Evolutionary conservation across 37 sponge, comb jelly and placozoan species (phyloP).

Genomic region (Halisarca cf. caerulea): DNA sequence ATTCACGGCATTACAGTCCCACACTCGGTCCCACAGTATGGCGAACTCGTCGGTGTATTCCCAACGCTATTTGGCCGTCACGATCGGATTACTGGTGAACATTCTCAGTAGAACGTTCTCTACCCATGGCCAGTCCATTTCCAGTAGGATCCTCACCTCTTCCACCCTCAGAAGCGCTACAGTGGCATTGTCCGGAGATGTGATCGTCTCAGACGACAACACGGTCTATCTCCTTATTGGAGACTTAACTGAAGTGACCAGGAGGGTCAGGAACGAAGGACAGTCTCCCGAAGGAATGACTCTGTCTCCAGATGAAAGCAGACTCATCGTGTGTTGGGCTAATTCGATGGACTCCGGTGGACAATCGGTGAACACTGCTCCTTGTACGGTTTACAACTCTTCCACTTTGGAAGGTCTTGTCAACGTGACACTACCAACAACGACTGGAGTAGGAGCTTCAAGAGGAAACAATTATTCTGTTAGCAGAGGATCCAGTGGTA

Average conservation of each 20-base stretch:
- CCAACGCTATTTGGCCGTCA: no score
- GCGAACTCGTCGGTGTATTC: no score
- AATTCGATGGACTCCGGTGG: not conserved
- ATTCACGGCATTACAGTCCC: no score
- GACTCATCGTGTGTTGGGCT: conserved; percentile 15
- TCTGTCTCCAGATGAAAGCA: not conserved
- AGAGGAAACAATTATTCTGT: not conserved
- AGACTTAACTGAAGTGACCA: not conserved
- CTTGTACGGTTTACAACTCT: conserved; percentile 10
- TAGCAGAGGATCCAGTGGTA: not conserved
- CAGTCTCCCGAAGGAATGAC: conserved; percentile 15
- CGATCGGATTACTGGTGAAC: no score
- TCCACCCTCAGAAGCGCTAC: not conserved
- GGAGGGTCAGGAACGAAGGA: not conserved
- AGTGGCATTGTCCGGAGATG: not conserved
- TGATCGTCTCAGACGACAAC: conserved; percentile 14
- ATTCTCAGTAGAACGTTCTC: no score
- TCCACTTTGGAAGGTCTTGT: not conserved
- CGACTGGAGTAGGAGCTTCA: not conserved
- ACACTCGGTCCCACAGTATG: no score
- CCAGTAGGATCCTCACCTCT: not conserved
- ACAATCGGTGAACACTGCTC: not conserved
- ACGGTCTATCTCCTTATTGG: conserved; percentile 12
- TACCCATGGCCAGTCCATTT: not conserved
- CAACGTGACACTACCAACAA: not conserved